These are phyloP conservation scores for Cyphomyrus discorhynchus DNA, from an alignment of 2,113 vertebrate species.

Conservation along the genomic window DNA sequence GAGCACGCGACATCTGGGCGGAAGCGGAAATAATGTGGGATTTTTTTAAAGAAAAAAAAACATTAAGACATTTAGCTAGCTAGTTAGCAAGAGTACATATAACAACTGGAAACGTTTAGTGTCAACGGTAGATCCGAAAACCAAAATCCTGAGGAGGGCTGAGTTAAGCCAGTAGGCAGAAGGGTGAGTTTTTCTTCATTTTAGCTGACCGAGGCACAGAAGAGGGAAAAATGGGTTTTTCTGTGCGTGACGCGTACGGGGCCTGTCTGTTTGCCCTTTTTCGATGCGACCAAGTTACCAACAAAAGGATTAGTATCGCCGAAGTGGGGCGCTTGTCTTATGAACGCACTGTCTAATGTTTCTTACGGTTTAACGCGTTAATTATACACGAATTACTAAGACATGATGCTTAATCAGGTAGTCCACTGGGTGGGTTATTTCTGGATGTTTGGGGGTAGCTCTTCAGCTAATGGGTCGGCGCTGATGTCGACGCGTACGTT, in stretches of 20 bases:
- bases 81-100: not conserved
- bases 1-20: constrained; percentile 13
- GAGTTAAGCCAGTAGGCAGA: constrained; percentile 28
- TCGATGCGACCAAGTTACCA: not conserved
- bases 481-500: not conserved
- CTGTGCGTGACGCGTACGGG: not conserved
- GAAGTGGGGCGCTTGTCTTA: not conserved
- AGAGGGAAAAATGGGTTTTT: not conserved
- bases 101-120: constrained; percentile 21
- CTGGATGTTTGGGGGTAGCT: not conserved
- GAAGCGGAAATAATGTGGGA: constrained; percentile 25
- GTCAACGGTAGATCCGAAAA: constrained; percentile 22
- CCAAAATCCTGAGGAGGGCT: constrained; percentile 13
- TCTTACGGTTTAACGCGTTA: not conserved
- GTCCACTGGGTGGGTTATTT: not conserved
- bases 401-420: too few species aligned
- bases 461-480: not conserved
- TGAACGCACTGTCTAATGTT: not conserved
- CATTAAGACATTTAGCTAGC: constrained; percentile 1
- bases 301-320: not conserved
- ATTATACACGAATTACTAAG: not conserved
- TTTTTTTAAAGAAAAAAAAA: constrained; percentile 20
- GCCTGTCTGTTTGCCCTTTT: not conserved
- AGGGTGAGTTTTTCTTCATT: constrained; percentile 46
- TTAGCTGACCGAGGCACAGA: not conserved